Evolutionary conservation across 2,888 invertebrate species (phyloP), one percentile per base, ranked within the genome.

Genomic region (Lymantria dispar): DNA sequence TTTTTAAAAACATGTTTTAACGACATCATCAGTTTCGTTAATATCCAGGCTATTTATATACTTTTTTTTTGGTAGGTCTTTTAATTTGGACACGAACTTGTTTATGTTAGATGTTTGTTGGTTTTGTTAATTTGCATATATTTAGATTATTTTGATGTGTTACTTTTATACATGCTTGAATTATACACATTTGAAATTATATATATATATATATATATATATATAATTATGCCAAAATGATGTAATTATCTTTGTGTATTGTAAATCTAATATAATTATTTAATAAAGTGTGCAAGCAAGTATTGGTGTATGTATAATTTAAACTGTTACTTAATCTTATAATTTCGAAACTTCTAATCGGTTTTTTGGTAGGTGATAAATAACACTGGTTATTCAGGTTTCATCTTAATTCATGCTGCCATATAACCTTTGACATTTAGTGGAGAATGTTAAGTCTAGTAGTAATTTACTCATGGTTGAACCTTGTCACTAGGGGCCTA

Each of bases 281-380:
- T 77, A 73, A 77, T 85, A 87, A 85, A 87, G 74, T 82, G 77
- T 85, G 77, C 73, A 79, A 80, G 83, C 83, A 85, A 79, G 63
- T 49, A 31, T 29, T 14, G 11, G 38, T 54, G 52, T 68, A 60
- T 74, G 60, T 57, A 57, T 66, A 39, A 15, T 40, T 15, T 40
- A 15, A n/a, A 14, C 22, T 11, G 3, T 40, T 3, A 10, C 8
- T 33, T 7, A 33, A 8, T 33, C 5, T 33, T 22, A 5, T 22
- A 22, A 22, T 22, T 22, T n/a, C n/a, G n/a, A n/a, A n/a, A n/a
- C n/a, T n/a, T n/a, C n/a, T n/a, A n/a, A 22, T 22, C 5, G 5
- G 22, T 22, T 22, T 22, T n/a, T 22, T 3, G 22, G 2, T 5
- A 22, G 22, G 22, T 22, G 22, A 22, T 22, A 22, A 22, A 22